Evolutionary conservation across 1,140 invertebrate genomes (phyloP).

Genomic region (Pomacea maculata): DNA sequence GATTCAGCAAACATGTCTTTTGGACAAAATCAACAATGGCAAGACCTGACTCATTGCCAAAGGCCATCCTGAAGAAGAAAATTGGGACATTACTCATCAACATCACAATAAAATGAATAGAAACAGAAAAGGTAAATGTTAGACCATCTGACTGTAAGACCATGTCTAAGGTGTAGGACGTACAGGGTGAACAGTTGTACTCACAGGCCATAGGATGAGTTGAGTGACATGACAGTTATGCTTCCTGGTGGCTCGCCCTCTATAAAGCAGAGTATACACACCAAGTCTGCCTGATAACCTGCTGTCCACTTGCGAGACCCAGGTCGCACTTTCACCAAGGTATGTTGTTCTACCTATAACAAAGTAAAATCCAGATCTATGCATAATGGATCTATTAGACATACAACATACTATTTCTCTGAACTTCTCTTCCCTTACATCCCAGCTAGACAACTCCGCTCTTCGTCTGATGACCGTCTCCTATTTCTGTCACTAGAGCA

Average conservation of each 20-base stretch:
- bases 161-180: too few species aligned
- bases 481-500: too few species aligned
- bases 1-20: slow-evolving; percentile 86
- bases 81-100: slow-evolving; percentile 3
- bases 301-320: slow-evolving; percentile 68
- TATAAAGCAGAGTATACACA: slow-evolving; percentile 87
- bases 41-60: slow-evolving; percentile 93
- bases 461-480: too few species aligned
- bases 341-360: slow-evolving; percentile 49
- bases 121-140: background rate
- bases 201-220: slow-evolving; percentile 96
- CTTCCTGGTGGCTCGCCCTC: slow-evolving; percentile 82
- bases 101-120: background rate
- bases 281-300: slow-evolving; percentile 90
- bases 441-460: too few species aligned
- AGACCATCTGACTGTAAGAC: background rate
- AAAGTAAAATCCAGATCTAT: background rate
- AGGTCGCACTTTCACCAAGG: slow-evolving; percentile 73
- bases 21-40: slow-evolving; percentile 95
- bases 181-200: slow-evolving; percentile 62
- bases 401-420: too few species aligned
- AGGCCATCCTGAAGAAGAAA: slow-evolving; percentile 81
- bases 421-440: too few species aligned
- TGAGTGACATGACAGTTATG: slow-evolving; percentile 89
- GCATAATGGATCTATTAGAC: too few species aligned